A percentile compares a stretch with the other conserved stretches of the same genome.
Conservation (phyloP, 2,113 vertebrate species). For the Muntiacus muntjak region DNA sequence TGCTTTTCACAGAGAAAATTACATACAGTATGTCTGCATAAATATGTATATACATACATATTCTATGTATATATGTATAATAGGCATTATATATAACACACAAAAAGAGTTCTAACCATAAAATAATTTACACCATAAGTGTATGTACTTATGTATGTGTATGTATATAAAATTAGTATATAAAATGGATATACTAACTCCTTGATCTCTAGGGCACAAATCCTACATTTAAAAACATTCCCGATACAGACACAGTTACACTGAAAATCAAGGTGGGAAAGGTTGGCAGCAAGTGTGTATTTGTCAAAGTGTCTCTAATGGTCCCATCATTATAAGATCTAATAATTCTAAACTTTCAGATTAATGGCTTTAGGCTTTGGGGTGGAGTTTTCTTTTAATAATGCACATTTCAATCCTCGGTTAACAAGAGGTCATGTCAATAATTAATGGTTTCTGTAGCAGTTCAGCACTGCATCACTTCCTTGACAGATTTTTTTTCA, state of each 20-base stretch:
- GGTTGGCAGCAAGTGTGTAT: background rate
- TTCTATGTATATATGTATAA: background rate
- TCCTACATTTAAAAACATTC: background rate
- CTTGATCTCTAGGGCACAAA: background rate
- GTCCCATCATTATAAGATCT: conserved; percentile 28
- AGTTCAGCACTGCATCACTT: background rate
- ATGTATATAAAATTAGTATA: background rate
- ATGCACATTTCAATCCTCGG: conserved; percentile 39
- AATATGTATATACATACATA: background rate
- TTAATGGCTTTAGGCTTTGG: conserved; percentile 55
- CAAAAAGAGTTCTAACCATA: background rate
- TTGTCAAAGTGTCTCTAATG: conserved; percentile 52
- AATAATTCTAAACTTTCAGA: conserved; percentile 55
- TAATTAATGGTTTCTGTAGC: conserved; percentile 41
- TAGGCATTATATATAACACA: background rate
- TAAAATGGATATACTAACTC: background rate
- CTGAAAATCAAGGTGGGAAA: conserved; percentile 33
- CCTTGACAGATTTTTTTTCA: conserved; percentile 40
- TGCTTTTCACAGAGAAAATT: background rate
- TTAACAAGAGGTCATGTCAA: conserved; percentile 55
- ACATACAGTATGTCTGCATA: background rate
- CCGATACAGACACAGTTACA: background rate
- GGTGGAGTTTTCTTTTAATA: conserved; percentile 63
- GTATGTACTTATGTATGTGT: background rate
- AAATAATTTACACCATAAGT: background rate